Base-by-base conservation (phyloP, 2,797 vertebrate species). In the Botia kubotai region DNA sequence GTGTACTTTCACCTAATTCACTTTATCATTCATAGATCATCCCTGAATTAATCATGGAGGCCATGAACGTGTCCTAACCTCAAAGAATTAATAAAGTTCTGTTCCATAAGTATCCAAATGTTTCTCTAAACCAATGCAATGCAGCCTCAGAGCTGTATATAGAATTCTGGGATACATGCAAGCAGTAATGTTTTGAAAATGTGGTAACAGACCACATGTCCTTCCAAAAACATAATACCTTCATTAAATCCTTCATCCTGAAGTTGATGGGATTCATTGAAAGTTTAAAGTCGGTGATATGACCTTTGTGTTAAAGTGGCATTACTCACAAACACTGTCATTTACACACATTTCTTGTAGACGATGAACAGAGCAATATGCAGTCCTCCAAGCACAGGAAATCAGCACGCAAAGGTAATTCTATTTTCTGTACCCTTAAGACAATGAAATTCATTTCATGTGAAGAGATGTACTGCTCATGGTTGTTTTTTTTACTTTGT, bases 381-480 rank as follows among this genome's bases (percentile, higher is more conserved):
- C 57, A 29, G 52, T 82, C 62, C 12, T 53, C 68, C 39, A 46
- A 2, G 14, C 23, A 50, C 52, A 63, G 21, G 68, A 71, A 63
- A 23, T 29, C 57, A 72, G 62, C 62, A 29, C 50, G 10, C 7
- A 79, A 63, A 72, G 77, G 68, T 63, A 79, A 46, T 62, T 12
- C 57, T 33, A 33, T 50, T 46, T 78, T n/a, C 65, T 26, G 10
- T 13, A 55, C 33, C 36, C 21, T n/a, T 17, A 50, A 43, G 36
- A 63, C 62, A 63, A 6, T 11, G 4, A 33, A 16, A 63, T 1
- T 29, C 3, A 13, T 60, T 26, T 60, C 12, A 60, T 3, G 23
- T 63, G 26, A 33, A 63, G 12, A 33, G 26, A 62, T 10, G 7
- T 52, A 52, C 16, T 17, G 14, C 16, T 17, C 16, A 57, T 36